phyloP scores from a whole-genome alignment of 2,888 invertebrate genomes.

The Athrips mouffetella region DNA sequence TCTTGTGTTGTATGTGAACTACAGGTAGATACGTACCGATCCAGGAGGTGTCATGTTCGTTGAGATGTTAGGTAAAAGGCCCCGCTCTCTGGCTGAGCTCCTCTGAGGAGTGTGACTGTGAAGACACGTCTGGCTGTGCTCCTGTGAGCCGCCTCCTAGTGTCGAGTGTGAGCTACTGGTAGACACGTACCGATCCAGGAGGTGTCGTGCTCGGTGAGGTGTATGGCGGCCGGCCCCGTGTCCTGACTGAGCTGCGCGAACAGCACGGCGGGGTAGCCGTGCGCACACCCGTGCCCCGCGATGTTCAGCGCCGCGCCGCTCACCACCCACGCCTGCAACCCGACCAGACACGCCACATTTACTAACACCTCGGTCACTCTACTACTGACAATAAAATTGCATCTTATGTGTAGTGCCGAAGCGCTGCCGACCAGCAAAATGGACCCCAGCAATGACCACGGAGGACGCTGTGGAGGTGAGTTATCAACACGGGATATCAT shows the following conservation, averaged over 20 bases:
- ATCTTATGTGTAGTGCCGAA: neutral
- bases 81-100: no score
- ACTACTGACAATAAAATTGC: neutral
- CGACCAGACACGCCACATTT: no score
- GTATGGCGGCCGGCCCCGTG: constrained; percentile 46
- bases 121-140: no score
- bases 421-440: neutral
- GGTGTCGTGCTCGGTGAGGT: constrained; percentile 66
- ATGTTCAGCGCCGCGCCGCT: constrained; percentile 69
- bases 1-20: no score
- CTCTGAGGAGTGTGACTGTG: no score
- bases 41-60: no score
- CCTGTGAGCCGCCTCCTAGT: no score
- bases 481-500: neutral
- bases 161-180: no score
- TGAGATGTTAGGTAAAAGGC: no score
- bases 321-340: constrained; percentile 69
- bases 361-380: neutral
- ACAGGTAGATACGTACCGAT: no score
- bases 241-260: constrained; percentile 60
- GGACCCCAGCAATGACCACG: neutral
- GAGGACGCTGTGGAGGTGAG: neutral
- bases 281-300: constrained; percentile 68
- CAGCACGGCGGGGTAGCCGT: constrained; percentile 66
- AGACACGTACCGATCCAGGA: constrained; percentile 67